phyloP scores from a whole-genome alignment of 64 coral and sea anemone genomes.

The Montipora capricornis region DNA sequence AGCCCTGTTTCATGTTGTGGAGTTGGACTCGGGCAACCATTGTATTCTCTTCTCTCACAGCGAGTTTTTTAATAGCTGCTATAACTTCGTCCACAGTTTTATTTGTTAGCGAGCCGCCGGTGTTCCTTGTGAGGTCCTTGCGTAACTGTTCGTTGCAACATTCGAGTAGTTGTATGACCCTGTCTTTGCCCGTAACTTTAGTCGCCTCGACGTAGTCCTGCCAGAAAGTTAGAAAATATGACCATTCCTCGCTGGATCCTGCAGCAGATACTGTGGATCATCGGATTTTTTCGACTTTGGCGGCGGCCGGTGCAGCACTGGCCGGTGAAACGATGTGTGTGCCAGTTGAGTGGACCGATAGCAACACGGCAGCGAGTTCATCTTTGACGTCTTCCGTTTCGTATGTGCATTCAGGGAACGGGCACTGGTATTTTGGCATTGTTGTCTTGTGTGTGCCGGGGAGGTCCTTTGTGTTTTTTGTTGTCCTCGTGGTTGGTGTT shows the following conservation, averaged over 20 bases:
- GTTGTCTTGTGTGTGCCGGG: too few relatives aligned
- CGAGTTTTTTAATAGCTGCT: conserved; percentile 44
- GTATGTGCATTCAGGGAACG: conserved; percentile 52
- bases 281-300: conserved; percentile 21
- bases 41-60: conserved; percentile 35
- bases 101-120: conserved; percentile 39
- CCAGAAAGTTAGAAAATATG: conserved; percentile 16
- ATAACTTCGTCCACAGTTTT: conserved; percentile 41
- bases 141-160: conserved; percentile 59
- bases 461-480: too few relatives aligned
- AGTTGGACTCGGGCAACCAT: conserved; percentile 40
- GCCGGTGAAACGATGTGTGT: not conserved
- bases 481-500: too few relatives aligned
- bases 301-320: not conserved
- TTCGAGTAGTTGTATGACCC: conserved; percentile 51
- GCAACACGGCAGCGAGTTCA: conserved; percentile 28
- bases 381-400: conserved; percentile 57
- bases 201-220: conserved; percentile 52
- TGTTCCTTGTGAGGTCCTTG: conserved; percentile 51
- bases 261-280: not conserved
- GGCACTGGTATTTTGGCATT: conserved; percentile 48
- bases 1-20: conserved; percentile 1
- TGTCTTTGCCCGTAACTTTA: conserved; percentile 34
- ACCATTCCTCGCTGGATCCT: not conserved
- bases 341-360: conserved; percentile 46